Conservation (phyloP, 2,888 invertebrate species). For the Tachina fera region DNA sequence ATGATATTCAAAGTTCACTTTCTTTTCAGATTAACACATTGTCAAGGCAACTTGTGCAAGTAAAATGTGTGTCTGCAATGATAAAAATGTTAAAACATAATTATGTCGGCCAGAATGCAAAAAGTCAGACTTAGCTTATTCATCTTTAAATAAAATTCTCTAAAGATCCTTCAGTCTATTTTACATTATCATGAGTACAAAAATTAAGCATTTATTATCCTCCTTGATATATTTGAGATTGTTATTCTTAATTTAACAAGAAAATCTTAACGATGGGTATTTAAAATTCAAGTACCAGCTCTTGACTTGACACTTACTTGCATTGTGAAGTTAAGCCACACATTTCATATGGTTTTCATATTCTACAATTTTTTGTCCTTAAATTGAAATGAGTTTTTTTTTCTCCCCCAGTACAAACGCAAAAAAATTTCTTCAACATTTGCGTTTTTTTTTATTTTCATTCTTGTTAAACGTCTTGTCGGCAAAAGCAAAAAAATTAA, state of each 20-base stretch:
- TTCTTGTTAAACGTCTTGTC: constrained; percentile 19
- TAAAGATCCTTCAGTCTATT: neutral
- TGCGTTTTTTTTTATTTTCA: constrained; percentile 29
- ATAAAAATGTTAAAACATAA: too few species aligned
- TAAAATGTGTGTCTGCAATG: too few species aligned
- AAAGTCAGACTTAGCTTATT: too few species aligned
- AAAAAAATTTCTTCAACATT: neutral
- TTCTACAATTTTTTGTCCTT: neutral
- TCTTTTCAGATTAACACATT: too few species aligned
- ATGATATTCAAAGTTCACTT: too few species aligned
- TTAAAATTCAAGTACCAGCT: neutral
- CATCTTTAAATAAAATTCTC: too few species aligned
- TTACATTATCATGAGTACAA: neutral
- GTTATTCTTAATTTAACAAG: neutral
- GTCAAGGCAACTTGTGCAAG: too few species aligned
- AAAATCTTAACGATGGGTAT: constrained; percentile 13
- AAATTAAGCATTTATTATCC: neutral
- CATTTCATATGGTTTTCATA: constrained; percentile 22
- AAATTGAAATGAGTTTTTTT: neutral
- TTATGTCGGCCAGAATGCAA: too few species aligned
- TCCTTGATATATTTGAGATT: neutral
- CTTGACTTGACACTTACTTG: constrained; percentile 11
- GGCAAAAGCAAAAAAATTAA: neutral
- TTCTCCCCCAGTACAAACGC: neutral
- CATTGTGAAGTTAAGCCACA: neutral